These are phyloP conservation scores for Pollachius pollachius DNA, from an alignment of 2,113 vertebrate species.

Conservation along the genomic window DNA sequence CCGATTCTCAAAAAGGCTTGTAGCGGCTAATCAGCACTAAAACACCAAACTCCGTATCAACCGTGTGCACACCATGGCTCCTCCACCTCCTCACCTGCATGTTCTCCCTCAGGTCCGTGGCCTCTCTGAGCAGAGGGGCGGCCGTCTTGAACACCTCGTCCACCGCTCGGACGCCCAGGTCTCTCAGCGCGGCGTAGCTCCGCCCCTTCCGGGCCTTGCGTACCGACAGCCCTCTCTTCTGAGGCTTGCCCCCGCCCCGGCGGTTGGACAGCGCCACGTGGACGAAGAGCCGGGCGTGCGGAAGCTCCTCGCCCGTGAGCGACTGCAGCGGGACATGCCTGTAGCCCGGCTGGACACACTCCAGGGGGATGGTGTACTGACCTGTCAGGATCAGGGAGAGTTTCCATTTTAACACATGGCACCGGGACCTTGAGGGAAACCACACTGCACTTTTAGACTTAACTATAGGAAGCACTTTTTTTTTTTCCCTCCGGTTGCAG, in stretches of 20 bases:
- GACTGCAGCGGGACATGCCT: slow-evolving; percentile 88
- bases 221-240: slow-evolving; percentile 91
- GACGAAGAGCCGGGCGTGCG: slow-evolving; percentile 85
- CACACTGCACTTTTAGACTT: no score
- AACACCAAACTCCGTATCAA: no score
- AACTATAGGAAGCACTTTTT: no score
- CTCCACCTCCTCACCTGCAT: slow-evolving; percentile 75
- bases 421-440: not conserved
- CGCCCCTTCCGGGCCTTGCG: slow-evolving; percentile 88
- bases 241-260: slow-evolving; percentile 91
- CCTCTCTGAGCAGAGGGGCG: slow-evolving; percentile 83
- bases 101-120: slow-evolving; percentile 90
- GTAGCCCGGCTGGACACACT: slow-evolving; percentile 91
- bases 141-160: slow-evolving; percentile 95
- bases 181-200: slow-evolving; percentile 88
- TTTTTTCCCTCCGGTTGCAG: no score
- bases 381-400: slow-evolving; percentile 60
- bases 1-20: no score
- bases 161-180: slow-evolving; percentile 83
- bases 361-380: slow-evolving; percentile 92
- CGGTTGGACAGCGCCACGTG: slow-evolving; percentile 95
- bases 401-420: slow-evolving; percentile 2
- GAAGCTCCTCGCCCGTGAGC: slow-evolving; percentile 85
- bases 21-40: no score
- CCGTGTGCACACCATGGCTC: not conserved